A percentile compares a stretch with the other conserved stretches of the same genome.
These are phyloP conservation scores for Dromas ardeola DNA, from an alignment of 2,113 vertebrate species.

Conservation along the genomic window DNA sequence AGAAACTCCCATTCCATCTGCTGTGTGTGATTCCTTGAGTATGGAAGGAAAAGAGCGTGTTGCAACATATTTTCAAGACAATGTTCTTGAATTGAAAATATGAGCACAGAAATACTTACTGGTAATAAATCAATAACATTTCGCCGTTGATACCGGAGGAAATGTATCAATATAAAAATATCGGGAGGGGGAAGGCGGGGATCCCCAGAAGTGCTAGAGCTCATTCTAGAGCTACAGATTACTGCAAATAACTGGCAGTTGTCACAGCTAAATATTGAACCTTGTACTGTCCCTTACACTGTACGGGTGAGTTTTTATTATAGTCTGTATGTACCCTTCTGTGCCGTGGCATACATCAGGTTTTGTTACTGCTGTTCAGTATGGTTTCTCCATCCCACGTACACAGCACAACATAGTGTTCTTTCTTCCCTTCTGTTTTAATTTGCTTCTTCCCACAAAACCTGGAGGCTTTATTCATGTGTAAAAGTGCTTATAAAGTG, in stretches of 20 bases:
- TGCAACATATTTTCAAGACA: slow-evolving; percentile 21
- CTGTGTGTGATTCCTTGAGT: neutral
- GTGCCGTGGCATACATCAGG: neutral
- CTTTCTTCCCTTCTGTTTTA: slow-evolving; percentile 41
- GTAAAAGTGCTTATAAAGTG: neutral
- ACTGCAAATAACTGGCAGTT: neutral
- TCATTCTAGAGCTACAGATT: neutral
- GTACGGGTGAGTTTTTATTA: neutral
- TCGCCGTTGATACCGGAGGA: neutral
- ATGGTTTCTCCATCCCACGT: neutral
- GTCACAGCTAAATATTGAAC: neutral
- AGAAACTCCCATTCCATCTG: slow-evolving; percentile 45
- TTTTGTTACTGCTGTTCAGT: neutral
- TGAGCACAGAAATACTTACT: slow-evolving; percentile 12
- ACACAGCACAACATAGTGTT: neutral
- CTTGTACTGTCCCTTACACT: neutral
- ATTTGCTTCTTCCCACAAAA: slow-evolving; percentile 28
- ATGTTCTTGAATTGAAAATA: slow-evolving; percentile 12
- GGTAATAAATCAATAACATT: neutral
- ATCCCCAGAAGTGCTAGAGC: neutral
- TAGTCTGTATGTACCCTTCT: neutral
- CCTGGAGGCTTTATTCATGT: neutral
- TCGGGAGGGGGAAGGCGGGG: neutral
- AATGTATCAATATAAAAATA: neutral
- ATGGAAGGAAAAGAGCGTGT: slow-evolving; percentile 11